phyloP scores from a whole-genome alignment of 1,140 invertebrate species.

The Saccostrea cuccullata region DNA sequence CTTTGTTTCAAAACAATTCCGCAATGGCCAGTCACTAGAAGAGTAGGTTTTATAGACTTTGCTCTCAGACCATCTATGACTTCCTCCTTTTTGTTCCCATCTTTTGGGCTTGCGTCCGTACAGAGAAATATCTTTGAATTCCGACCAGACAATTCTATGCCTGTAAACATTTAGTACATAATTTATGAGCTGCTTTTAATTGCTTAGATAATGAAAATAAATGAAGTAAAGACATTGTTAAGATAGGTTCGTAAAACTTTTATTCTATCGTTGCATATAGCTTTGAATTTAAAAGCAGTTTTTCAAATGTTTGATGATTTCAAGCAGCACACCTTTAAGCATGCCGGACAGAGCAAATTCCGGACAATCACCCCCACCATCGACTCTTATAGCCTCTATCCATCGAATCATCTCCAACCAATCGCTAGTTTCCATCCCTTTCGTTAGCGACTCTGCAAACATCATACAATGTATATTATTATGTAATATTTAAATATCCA shows the following conservation, averaged over 20 bases:
- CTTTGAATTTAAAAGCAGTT: no score
- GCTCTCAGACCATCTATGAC: neutral
- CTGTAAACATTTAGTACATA: conserved; percentile 36
- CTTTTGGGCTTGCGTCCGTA: conserved; percentile 56
- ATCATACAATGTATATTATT: no score
- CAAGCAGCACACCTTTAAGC: conserved; percentile 51
- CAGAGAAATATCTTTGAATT: conserved; percentile 45
- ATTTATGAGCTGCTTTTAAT: no score
- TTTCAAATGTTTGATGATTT: no score
- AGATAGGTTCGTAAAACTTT: no score
- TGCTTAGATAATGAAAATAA: neutral
- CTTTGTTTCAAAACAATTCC: neutral
- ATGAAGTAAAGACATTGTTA: neutral
- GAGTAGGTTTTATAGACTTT: neutral
- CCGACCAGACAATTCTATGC: neutral
- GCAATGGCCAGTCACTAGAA: neutral
- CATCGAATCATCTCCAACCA: conserved; percentile 51
- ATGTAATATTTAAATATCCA: no score
- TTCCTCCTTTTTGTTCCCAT: neutral
- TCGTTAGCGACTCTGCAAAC: conserved; percentile 33
- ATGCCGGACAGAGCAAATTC: conserved; percentile 62
- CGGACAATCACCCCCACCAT: conserved; percentile 63
- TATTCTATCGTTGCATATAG: no score
- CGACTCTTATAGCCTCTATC: conserved; percentile 49
- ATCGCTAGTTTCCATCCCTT: conserved; percentile 53